phyloP scores from a whole-genome alignment of 2,797 vertebrate species.

The Rhinophrynus dorsalis region DNA sequence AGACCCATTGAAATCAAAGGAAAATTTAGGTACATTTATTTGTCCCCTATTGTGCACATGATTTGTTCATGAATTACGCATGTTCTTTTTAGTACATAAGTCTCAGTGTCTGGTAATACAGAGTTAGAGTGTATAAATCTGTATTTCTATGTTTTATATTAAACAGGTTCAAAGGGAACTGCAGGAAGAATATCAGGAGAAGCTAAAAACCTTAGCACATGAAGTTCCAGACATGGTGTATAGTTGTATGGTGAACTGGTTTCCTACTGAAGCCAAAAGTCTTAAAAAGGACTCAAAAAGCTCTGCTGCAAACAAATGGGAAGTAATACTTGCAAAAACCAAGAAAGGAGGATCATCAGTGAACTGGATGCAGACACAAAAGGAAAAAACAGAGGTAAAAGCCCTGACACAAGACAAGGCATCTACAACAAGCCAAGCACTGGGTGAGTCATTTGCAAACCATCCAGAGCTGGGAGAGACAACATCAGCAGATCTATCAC shows the following conservation, averaged over 20 bases:
- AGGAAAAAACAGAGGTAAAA: constrained; percentile 33
- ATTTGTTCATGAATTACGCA: too few species aligned
- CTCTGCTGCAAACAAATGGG: neutral
- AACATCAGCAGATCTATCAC: neutral
- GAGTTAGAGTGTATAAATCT: too few species aligned
- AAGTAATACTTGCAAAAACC: constrained; percentile 4
- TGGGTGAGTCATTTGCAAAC: neutral
- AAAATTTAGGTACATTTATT: too few species aligned
- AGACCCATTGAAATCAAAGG: too few species aligned
- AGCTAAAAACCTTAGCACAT: constrained; percentile 66
- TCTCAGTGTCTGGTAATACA: too few species aligned
- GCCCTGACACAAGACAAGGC: neutral
- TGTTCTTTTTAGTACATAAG: too few species aligned
- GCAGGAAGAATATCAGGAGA: constrained; percentile 73
- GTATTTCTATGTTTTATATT: too few species aligned
- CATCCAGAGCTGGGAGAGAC: neutral
- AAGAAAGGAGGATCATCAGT: constrained; percentile 1
- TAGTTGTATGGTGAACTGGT: constrained; percentile 65
- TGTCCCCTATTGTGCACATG: too few species aligned
- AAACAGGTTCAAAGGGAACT: constrained; percentile 81
- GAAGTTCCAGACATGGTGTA: constrained; percentile 78
- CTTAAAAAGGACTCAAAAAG: constrained; percentile 15
- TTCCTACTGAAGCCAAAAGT: constrained; percentile 66
- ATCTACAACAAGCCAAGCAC: neutral
- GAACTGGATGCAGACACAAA: neutral